Conservation (phyloP, 2,113 vertebrate species). For the Pipra filicauda region DNA sequence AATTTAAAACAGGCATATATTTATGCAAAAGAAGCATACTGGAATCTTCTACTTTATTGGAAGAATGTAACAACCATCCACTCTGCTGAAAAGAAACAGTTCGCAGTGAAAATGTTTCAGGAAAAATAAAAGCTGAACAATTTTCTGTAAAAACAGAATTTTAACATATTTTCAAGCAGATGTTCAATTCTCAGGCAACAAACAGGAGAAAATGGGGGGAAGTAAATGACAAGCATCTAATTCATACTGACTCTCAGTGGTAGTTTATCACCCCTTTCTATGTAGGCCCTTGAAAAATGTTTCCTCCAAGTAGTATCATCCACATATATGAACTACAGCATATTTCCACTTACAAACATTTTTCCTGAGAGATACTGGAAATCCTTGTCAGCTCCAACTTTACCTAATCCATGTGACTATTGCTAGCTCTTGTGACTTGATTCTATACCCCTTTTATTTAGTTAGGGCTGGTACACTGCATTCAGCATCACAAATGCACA, state of each 20-base stretch:
- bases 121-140: background rate
- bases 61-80: background rate
- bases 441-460: background rate
- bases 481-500: background rate
- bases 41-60: background rate
- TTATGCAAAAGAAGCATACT: background rate
- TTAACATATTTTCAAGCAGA: background rate
- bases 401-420: background rate
- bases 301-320: background rate
- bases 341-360: background rate
- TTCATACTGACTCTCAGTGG: background rate
- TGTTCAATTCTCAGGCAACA: background rate
- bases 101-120: background rate
- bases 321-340: background rate
- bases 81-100: background rate
- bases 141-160: background rate
- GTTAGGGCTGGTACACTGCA: background rate
- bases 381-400: background rate
- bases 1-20: background rate
- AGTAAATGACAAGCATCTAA: background rate
- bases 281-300: background rate
- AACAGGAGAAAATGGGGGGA: background rate
- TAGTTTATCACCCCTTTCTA: background rate
- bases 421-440: background rate
- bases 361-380: background rate